phyloP scores from a whole-genome alignment of 2,113 vertebrate species.

The Spermophilus dauricus region DNA sequence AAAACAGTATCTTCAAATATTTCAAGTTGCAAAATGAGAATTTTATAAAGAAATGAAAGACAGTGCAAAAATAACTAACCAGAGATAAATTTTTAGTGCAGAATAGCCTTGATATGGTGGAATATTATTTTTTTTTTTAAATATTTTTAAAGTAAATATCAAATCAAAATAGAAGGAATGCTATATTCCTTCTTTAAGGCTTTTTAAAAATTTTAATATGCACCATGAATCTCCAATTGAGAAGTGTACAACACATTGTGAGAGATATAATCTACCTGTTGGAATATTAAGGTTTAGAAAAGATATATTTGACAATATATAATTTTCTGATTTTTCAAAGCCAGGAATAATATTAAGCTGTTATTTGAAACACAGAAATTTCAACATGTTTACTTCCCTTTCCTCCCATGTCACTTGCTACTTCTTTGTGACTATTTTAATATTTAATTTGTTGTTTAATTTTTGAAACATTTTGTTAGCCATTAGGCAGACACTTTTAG shows the following conservation, averaged over 20 bases:
- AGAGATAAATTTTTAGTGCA: not conserved
- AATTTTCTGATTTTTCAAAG: constrained; percentile 17
- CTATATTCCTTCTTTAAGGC: not conserved
- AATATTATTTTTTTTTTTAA: not conserved
- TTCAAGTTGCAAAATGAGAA: not conserved
- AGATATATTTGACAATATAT: not conserved
- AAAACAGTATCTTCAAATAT: not conserved
- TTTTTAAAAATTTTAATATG: not conserved
- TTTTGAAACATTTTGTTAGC: not conserved
- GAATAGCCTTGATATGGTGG: not conserved
- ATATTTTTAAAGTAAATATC: not conserved
- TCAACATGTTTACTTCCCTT: not conserved
- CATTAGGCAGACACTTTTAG: not conserved
- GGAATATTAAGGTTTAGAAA: not conserved
- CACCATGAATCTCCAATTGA: not conserved
- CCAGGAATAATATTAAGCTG: not conserved
- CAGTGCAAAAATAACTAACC: not conserved
- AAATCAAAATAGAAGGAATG: not conserved
- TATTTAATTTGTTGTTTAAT: constrained; percentile 24
- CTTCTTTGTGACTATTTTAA: not conserved
- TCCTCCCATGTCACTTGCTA: not conserved
- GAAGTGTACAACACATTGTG: not conserved
- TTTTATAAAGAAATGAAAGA: not conserved
- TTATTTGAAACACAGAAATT: not conserved
- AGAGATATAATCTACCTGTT: not conserved